A percentile compares a stretch with the other conserved stretches of the same genome.
Conservation (phyloP, 1,140 invertebrate species). For the Leguminivora glycinivorella region DNA sequence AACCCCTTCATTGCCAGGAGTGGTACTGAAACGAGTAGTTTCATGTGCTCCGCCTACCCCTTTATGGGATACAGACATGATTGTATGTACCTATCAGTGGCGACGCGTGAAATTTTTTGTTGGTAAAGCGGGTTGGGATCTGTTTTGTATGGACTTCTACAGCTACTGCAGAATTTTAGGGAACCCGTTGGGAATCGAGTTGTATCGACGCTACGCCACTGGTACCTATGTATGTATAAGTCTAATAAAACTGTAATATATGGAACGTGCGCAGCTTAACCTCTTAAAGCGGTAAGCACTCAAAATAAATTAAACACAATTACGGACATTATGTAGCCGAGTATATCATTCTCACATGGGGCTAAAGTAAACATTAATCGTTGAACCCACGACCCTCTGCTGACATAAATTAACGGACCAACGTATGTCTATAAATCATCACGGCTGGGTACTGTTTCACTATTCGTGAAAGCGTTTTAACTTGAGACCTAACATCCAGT, state of each 20-base stretch:
- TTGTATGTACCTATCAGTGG: no score
- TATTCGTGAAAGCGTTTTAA: background rate
- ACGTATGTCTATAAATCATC: conserved; percentile 10
- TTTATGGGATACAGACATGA: no score
- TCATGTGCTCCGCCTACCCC: no score
- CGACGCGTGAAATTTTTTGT: no score
- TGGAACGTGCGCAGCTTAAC: background rate
- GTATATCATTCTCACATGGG: conserved; percentile 4
- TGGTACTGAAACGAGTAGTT: no score
- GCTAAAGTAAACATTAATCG: conserved; percentile 9
- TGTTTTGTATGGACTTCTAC: no score
- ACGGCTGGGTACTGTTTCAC: background rate
- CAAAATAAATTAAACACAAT: conserved; percentile 12
- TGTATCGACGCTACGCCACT: no score
- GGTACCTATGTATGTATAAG: background rate
- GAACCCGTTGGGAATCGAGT: no score
- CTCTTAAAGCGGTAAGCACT: background rate
- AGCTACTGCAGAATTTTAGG: no score
- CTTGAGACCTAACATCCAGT: background rate
- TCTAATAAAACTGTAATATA: background rate
- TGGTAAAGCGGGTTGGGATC: no score
- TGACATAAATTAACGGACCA: conserved; percentile 13
- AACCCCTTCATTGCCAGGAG: no score
- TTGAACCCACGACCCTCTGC: conserved; percentile 10
- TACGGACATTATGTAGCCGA: background rate